A percentile compares a stretch with the other conserved stretches of the same genome.
Evolutionary conservation across 2,113 vertebrate species (phyloP).

Genomic region (Columbina picui): DNA sequence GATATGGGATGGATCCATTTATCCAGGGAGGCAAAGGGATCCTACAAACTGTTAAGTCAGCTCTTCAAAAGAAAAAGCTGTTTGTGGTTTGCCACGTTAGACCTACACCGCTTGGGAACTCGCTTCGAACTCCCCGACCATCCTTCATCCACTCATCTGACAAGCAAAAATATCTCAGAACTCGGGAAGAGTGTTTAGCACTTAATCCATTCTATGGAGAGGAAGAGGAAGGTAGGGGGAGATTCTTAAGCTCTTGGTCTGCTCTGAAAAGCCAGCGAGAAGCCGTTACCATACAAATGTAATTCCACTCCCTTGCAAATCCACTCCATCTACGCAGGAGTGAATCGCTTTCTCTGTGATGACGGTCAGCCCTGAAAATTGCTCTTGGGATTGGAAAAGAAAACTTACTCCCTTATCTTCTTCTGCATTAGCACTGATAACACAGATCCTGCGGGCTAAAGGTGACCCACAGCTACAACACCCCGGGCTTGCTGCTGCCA

Average conservation of each 20-base stretch:
- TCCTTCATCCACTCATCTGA: not conserved
- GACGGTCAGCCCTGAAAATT: not conserved
- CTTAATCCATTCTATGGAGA: not conserved
- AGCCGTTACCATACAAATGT: not conserved
- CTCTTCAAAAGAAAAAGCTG: not conserved
- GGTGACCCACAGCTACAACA: fast-evolving
- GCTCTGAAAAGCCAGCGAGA: not conserved
- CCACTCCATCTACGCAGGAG: not conserved
- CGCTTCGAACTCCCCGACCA: not conserved
- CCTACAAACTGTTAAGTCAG: not conserved
- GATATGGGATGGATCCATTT: not conserved
- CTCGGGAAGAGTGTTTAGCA: not conserved
- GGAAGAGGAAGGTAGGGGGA: not conserved
- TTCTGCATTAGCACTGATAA: not conserved
- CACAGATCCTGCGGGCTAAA: not conserved
- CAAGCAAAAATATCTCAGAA: not conserved
- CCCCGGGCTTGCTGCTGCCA: not conserved
- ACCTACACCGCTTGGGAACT: not conserved
- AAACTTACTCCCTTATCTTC: not conserved
- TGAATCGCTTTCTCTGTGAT: not conserved
- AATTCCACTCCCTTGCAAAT: not conserved
- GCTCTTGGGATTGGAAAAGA: not conserved
- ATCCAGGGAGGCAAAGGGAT: not conserved
- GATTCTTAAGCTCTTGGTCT: not conserved
- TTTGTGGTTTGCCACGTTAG: not conserved